phyloP scores from a whole-genome alignment of 2,888 invertebrate genomes.

The Melanotus villosus region DNA sequence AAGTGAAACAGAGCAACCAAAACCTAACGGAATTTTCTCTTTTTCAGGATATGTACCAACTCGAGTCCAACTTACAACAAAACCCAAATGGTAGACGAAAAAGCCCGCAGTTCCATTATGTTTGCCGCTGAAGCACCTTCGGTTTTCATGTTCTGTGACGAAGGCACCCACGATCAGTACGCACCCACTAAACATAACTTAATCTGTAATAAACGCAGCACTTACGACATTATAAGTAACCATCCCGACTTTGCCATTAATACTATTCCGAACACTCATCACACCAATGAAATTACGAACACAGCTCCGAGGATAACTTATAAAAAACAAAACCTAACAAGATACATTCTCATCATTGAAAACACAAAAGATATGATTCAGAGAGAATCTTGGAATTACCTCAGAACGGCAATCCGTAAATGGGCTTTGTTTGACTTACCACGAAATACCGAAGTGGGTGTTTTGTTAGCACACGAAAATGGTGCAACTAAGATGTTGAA shows the following conservation, averaged over 20 bases:
- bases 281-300: conserved; percentile 64
- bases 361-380: conserved; percentile 73
- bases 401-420: conserved; percentile 73
- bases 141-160: conserved; percentile 75
- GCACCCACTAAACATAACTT: conserved; percentile 79
- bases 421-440: conserved; percentile 73
- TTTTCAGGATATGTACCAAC: conserved; percentile 59
- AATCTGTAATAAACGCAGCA: conserved; percentile 73
- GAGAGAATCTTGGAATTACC: conserved; percentile 74
- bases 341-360: conserved; percentile 73
- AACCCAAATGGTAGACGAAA: conserved; percentile 67
- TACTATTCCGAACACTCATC: conserved; percentile 53
- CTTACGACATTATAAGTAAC: conserved; percentile 72
- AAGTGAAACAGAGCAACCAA: too few relatives aligned
- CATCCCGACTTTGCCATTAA: conserved; percentile 70
- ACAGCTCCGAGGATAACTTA: conserved; percentile 70
- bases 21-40: background rate
- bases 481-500: conserved; percentile 63
- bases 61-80: conserved; percentile 61
- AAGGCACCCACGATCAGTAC: conserved; percentile 73
- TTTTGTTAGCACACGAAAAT: conserved; percentile 69
- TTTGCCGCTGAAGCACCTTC: conserved; percentile 70
- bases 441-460: conserved; percentile 70
- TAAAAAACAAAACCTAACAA: conserved; percentile 70
- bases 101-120: conserved; percentile 71